Evolutionary conservation across 2,113 vertebrate species (phyloP), one percentile per base, ranked within the genome.

Genomic region (Laticauda colubrina): DNA sequence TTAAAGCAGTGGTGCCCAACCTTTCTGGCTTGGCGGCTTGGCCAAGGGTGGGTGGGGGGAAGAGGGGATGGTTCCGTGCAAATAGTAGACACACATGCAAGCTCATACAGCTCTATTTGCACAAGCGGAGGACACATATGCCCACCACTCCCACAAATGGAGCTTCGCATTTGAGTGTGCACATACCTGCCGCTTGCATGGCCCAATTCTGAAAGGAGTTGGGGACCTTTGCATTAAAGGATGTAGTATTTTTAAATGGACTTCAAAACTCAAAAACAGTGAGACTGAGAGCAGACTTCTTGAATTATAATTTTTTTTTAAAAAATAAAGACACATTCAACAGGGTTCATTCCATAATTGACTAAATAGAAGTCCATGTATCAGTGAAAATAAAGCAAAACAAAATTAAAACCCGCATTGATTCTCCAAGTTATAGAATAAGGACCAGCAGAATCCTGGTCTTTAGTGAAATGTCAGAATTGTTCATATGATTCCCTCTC

Each of bases 31-130:
- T 69, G 29, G 29, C 0, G 4, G 64, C 64, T 29, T 2, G 14
- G 23, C 2, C 2, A 51, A 9, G 48, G 48, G 48, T 48, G 29
- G 61, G 10, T 1, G 0, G 2, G 2, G 29, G 4, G 3, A 3
- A 57, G 56, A 11, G 3, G 29, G 61, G 12, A n/a, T 69, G 12
- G 64, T 69, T n/a, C 29, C 5, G 2, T 34, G 12, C 12, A 69
- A 69, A n/a, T 69, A 12, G 4, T 69, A 69, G 29, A 69, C 12
- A 69, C 0, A 5, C 29, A 15, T 1, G 2, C 64, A 69, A 69
- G 64, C 12, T 5, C 11, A 15, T 2, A 15, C 29, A 5, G 29
- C 12, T 69, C 64, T 29, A 69, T 69, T 69, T 69, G 64, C 61
- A n/a, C 11, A 14, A n/a, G 61, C 2, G 29, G 12, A n/a, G 61